Conservation (phyloP, 2,888 invertebrate genomes). For the Philhelius pedissequus region DNA sequence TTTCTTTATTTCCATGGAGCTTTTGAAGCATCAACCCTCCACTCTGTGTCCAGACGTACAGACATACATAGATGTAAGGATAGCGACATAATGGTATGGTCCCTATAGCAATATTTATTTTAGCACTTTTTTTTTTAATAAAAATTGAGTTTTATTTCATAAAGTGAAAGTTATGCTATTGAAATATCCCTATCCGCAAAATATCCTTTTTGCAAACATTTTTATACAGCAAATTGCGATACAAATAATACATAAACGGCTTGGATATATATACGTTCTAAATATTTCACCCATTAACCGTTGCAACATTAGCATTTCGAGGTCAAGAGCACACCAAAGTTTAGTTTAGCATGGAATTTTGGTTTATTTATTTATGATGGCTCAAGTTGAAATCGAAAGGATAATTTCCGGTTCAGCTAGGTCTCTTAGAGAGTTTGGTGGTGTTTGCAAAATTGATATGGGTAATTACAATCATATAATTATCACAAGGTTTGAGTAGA, state of each 20-base stretch:
- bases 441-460: not conserved
- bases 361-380: conserved; percentile 55
- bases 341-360: conserved; percentile 35
- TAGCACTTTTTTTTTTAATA: conserved; percentile 53
- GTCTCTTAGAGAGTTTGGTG: not conserved
- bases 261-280: conserved; percentile 3
- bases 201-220: conserved; percentile 10
- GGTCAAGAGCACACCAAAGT: conserved; percentile 54
- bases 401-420: not conserved
- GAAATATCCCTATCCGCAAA: conserved; percentile 6
- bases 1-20: not conserved
- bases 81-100: conserved; percentile 9
- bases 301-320: conserved; percentile 43
- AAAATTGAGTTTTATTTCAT: conserved; percentile 62
- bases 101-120: conserved; percentile 61
- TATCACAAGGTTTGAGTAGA: not conserved
- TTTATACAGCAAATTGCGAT: not conserved
- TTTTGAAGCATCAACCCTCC: not conserved
- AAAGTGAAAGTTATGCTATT: conserved; percentile 54
- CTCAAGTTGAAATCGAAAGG: conserved; percentile 41
- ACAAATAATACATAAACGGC: not conserved
- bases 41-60: not conserved
- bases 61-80: conserved; percentile 27
- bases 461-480: not conserved
- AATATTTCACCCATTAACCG: conserved; percentile 51